Percentiles rank a stretch among this genome's conserved stretches.
Evolutionary conservation across 2,797 vertebrate species (phyloP).

Genomic region (Balearica regulorum): DNA sequence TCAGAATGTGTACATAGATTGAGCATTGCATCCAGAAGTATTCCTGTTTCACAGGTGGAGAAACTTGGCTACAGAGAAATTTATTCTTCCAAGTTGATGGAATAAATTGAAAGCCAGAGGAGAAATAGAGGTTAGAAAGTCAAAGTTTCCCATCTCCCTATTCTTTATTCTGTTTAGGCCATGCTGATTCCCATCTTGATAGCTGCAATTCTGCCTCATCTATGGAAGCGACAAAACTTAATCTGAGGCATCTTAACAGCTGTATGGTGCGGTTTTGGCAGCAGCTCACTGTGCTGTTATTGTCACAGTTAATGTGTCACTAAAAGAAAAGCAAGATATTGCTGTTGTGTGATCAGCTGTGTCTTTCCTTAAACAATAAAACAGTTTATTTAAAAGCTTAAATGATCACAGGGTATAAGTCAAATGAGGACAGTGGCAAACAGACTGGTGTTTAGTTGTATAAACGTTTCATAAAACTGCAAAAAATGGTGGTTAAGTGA

Average conservation of each 20-base stretch:
- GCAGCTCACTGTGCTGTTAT: neutral
- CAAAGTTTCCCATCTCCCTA: neutral
- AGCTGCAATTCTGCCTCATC: neutral
- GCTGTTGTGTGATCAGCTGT: neutral
- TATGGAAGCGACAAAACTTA: neutral
- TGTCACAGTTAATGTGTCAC: neutral
- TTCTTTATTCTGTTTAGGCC: neutral
- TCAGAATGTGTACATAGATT: neutral
- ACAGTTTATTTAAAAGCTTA: neutral
- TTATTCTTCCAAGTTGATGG: neutral
- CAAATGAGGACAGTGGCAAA: neutral
- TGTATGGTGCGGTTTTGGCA: neutral
- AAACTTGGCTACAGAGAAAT: neutral
- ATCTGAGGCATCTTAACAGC: neutral
- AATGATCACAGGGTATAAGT: slow-evolving; percentile 12
- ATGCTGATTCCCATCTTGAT: neutral
- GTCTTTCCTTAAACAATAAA: neutral
- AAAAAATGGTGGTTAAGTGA: neutral
- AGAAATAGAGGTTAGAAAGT: neutral
- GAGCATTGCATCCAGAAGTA: neutral
- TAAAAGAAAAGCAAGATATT: neutral
- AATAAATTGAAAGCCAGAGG: neutral
- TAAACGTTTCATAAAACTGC: neutral
- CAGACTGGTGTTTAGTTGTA: neutral
- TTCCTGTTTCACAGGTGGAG: neutral